phyloP scores from a whole-genome alignment of 2,797 vertebrate species.

The Pangasius larnaudii region DNA sequence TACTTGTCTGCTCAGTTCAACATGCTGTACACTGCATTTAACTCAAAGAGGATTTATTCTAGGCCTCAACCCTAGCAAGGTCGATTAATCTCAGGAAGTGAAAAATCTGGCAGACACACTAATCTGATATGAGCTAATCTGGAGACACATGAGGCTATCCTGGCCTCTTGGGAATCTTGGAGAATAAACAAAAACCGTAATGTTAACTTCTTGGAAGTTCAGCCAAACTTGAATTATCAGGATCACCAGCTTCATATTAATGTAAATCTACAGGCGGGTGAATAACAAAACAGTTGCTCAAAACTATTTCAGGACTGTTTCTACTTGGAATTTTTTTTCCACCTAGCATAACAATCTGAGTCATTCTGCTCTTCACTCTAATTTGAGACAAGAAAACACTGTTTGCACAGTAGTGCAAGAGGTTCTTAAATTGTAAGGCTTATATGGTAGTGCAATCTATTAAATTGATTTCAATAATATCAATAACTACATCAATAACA shows the following conservation, averaged over 20 bases:
- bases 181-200: conserved; percentile 32
- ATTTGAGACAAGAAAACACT: not conserved
- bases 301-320: conserved; percentile 17
- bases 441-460: not conserved
- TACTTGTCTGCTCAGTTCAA: not conserved
- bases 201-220: not conserved
- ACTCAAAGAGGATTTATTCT: conserved; percentile 27
- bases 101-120: conserved; percentile 23
- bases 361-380: conserved; percentile 1
- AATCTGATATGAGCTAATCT: conserved; percentile 51
- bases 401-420: not conserved
- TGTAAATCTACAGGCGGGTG: not conserved
- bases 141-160: conserved; percentile 30
- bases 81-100: conserved; percentile 48
- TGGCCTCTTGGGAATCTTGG: conserved; percentile 23
- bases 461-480: not conserved
- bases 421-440: not conserved
- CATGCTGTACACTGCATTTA: not conserved
- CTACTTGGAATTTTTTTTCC: conserved; percentile 19
- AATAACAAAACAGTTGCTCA: conserved; percentile 2
- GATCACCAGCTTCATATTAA: conserved; percentile 34
- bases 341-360: not conserved
- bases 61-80: conserved; percentile 13
- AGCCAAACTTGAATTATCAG: conserved; percentile 17
- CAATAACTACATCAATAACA: not conserved